Evolutionary conservation across 2,888 invertebrate genomes (phyloP).

Genomic region (Rhorus exstirpatorius): DNA sequence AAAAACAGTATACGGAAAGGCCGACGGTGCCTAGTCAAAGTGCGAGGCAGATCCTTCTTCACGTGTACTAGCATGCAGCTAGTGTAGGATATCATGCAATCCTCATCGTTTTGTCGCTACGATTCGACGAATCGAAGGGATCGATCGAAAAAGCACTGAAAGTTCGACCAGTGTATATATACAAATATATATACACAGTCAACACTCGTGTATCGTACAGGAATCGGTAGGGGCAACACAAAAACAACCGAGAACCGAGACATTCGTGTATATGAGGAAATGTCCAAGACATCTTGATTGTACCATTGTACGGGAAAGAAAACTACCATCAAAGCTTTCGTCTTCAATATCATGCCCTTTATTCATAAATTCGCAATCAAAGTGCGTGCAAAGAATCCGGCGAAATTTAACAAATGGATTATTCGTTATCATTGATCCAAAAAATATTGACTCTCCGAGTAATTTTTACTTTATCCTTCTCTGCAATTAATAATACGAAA

Average conservation of each 20-base stretch:
- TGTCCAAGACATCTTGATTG: not conserved
- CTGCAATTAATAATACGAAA: conserved; percentile 2
- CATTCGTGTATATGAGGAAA: not conserved
- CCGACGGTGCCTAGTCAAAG: conserved; percentile 38
- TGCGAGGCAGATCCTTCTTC: conserved; percentile 57
- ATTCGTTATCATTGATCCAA: not conserved
- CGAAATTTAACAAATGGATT: conserved; percentile 13
- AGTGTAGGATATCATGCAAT: conserved; percentile 44
- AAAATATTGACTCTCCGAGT: no score
- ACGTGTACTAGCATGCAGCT: conserved; percentile 21
- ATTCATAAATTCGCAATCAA: not conserved
- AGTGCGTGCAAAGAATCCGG: no score
- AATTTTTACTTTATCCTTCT: not conserved
- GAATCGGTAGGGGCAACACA: not conserved
- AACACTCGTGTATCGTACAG: no score
- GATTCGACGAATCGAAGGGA: conserved; percentile 60
- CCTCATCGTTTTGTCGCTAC: conserved; percentile 52
- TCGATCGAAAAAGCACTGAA: conserved; percentile 52
- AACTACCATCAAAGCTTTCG: not conserved
- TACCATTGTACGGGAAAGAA: not conserved
- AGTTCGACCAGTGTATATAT: conserved; percentile 15
- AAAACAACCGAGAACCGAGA: not conserved
- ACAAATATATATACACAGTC: not conserved
- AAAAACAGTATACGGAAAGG: conserved; percentile 78
- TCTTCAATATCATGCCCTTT: no score